Evolutionary conservation across 2,888 invertebrate genomes (phyloP), one percentile per base, ranked within the genome.

Genomic region (Ellobium chinense): DNA sequence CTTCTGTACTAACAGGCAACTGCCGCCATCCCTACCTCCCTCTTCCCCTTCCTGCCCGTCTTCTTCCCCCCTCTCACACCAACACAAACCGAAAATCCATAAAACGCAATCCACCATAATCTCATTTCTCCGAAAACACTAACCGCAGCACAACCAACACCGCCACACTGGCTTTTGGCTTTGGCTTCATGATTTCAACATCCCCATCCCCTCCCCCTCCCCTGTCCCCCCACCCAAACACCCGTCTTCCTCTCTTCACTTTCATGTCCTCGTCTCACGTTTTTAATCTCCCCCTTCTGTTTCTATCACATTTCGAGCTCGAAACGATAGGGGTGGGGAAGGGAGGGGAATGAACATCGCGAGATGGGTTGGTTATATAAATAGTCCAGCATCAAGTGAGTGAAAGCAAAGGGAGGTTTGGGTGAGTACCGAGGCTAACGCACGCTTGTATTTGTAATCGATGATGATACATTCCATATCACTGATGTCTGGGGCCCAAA

Each of bases 401-500:
- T n/a, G n/a, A 56, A 54, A 54, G n/a, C 18, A 18, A 54, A 56
- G 18, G 34, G 29, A 56, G 70, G 31, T 12, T 54, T 7, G 73
- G 24, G 73, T 37, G 73, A 73, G 60, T 34, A 36, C 24, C 36
- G n/a, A n/a, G 18, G 34, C 54, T 34, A 58, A 58, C 5, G 70
- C 21, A 21, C 31, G 14, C 58, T 21, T 72, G 70, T 46, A 56
- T 70, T 27, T 56, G 54, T 56, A 70, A 73, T 73, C 62, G 37
- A 72, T 58, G 56, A 36, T 58, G 73, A 73, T 60, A 73, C 73
- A 73, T 73, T 60, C 62, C 60, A 73, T 60, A 73, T 37, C 62
- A 37, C 14, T 21, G 24, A 62, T 36, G 58, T 60, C 39, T 73
- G 29, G 73, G 31, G 31, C 54, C 24, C 21, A 5, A 3, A 56